These are phyloP conservation scores for Sylvilagus floridanus DNA, from an alignment of 2,797 vertebrate genomes.

Conservation along the genomic window DNA sequence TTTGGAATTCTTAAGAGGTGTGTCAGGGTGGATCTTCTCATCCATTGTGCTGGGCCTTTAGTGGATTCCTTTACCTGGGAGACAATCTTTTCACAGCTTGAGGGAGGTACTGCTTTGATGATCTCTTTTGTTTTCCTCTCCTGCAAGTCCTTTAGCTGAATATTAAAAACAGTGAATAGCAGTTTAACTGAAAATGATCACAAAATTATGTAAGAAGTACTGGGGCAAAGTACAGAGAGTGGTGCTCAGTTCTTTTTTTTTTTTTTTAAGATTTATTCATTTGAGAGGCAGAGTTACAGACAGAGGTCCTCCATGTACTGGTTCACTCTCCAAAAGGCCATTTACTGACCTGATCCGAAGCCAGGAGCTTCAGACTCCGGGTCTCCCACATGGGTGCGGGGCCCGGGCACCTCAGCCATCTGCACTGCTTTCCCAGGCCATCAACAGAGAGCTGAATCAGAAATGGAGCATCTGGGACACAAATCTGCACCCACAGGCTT, in stretches of 20 bases:
- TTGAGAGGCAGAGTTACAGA: no score
- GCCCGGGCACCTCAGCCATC: no score
- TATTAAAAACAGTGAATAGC: conserved; percentile 54
- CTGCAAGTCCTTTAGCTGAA: conserved; percentile 11
- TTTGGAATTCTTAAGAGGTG: conserved; percentile 21
- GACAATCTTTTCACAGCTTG: conserved; percentile 48
- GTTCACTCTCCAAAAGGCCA: no score
- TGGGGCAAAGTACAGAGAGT: background rate
- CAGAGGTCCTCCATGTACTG: no score
- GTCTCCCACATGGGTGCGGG: no score
- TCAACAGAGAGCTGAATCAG: no score
- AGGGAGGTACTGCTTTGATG: conserved; percentile 32
- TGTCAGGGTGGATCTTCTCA: conserved; percentile 22
- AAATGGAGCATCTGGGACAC: no score
- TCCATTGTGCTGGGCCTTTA: background rate
- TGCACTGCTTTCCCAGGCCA: no score
- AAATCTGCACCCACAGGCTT: no score
- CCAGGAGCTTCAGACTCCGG: no score
- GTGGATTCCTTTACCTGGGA: background rate
- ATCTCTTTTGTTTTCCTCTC: background rate
- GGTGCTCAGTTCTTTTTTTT: background rate
- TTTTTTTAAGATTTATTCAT: no score
- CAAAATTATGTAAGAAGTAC: conserved; percentile 22
- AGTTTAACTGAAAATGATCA: conserved; percentile 8
- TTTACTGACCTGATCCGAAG: no score